Base-by-base conservation (phyloP, 2,797 vertebrate genomes). In the Chrosomus eos region DNA sequence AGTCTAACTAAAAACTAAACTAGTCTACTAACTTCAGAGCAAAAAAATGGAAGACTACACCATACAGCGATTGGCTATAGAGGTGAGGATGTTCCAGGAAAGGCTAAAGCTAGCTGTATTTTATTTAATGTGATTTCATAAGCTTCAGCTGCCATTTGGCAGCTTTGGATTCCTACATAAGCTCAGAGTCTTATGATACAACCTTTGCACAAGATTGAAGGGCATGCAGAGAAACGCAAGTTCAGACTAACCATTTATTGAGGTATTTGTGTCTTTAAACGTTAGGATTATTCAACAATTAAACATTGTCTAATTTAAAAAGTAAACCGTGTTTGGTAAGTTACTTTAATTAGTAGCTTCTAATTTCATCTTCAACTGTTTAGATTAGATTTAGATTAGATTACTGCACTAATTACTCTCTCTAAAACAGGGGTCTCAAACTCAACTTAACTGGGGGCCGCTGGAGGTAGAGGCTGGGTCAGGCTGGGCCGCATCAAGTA, bases 61-160 rank as follows among this genome's bases (percentile, higher is more conserved):
- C 3, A 19, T 26, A 55, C 19, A 40, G n/a, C 19, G 5, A 58
- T 80, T 43, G 3, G 64, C 64, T 77, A n/a, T 73, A 55, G 33
- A 43, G 26, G 18, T 68, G 19, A 58, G 18, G 38, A 36, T 75
- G 62, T 21, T 83, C 60, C 48, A n/a, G 33, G 43, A 26, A 68
- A 76, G 7, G 64, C 74, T 53, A 64, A 80, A 64, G 75, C 83
- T 62, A 16, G 40, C 53, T n/a, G 66, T 80, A 73, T 80, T 72
- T 85, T 80, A 64, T 80, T 72, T 85, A 40, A 51, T 79, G 76
- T 80, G 75, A 85, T 80, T 80, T 72, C 53, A 8, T 33, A 11
- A 51, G 67, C 74, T 84, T 84, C 62, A 64, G 67, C 53, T 43
- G 67, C 23, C 66, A 38, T 55, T 31, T 71, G 74, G 38, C 38